Base-by-base conservation (phyloP, 2,888 invertebrate genomes). In the Leptothorax acervorum region DNA sequence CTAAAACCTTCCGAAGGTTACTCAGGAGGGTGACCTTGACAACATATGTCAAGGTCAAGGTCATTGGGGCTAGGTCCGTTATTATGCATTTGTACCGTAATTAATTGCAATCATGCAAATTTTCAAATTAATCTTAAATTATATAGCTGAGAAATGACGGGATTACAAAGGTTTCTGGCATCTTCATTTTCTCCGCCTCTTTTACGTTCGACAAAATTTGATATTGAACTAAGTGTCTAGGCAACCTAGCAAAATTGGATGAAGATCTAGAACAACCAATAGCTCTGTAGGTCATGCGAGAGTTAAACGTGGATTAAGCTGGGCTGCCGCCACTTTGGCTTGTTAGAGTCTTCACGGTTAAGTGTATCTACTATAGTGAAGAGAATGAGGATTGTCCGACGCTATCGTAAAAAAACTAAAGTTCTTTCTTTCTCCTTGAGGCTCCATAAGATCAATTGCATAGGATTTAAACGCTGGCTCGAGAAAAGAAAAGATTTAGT, bases 271-370 rank as follows among this genome's bases (percentile, higher is more conserved):
- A 55, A 51, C 79, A 62, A 48, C 35, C 71, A 62, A 82, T 78
- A 60, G 35, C 55, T 78, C 66, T 48, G 45, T 66, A 53, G 63
- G 60, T 81, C 82, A 71, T 73, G 74, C 35, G 70, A 70, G 79
- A 78, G 87, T 87, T 83, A 85, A 87, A 82, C 63, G 63, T 60
- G 84, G 84, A 84, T 87, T 84, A 87, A 87, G 71, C 73, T 57
- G 57, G 71, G 73, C 68, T 83, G 55, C 55, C 71, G 76, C 66
- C 76, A 83, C 81, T 85, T 86, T 70, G 81, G 81, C 75, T 85
- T 83, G 75, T 85, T 83, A 85, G 71, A 76, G 82, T 82, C 60
- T 76, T 87, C 82, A 66, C 76, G 55, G n/a, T 85, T 65, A 55
- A 82, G 68, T 81, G 76, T 83, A 75, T 53, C 53, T 53, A 8